A percentile compares a stretch with the other conserved stretches of the same genome.
Evolutionary conservation across 2,888 invertebrate species (phyloP).

Genomic region (Antitype chi): DNA sequence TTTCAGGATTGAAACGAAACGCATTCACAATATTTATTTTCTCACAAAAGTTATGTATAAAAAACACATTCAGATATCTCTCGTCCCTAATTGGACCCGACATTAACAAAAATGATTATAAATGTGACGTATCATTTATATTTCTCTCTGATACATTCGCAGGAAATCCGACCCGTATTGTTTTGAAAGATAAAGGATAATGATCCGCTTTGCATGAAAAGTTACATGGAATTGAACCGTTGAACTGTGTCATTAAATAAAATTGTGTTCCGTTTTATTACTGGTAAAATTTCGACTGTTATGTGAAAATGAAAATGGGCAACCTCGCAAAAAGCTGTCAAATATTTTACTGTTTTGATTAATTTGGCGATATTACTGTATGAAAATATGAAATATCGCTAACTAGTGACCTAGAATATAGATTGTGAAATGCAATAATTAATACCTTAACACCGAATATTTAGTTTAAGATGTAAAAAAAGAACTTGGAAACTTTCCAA

Average conservation of each 20-base stretch:
- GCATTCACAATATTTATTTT: not conserved
- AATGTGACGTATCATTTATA: constrained; percentile 33
- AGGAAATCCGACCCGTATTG: constrained; percentile 13
- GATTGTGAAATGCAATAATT: too few species aligned
- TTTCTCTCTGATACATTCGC: constrained; percentile 17
- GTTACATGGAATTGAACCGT: constrained; percentile 14
- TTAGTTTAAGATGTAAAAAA: too few species aligned
- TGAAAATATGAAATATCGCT: too few species aligned
- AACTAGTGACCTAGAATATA: too few species aligned
- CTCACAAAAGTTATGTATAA: not conserved
- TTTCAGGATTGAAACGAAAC: too few species aligned
- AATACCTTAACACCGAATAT: too few species aligned
- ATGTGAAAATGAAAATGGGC: too few species aligned
- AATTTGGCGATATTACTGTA: too few species aligned
- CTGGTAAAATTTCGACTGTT: not conserved
- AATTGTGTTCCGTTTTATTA: not conserved
- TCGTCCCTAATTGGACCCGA: constrained; percentile 16
- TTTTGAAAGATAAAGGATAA: constrained; percentile 30
- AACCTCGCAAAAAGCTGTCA: too few species aligned
- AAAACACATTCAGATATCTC: not conserved
- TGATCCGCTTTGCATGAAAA: constrained; percentile 33
- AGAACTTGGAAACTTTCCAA: too few species aligned
- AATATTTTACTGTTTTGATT: too few species aligned
- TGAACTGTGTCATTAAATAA: constrained; percentile 8
- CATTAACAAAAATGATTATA: constrained; percentile 24